Evolutionary conservation across 2,797 vertebrate genomes (phyloP), one percentile per base, ranked within the genome.

Genomic region (Aldrovandia affinis): DNA sequence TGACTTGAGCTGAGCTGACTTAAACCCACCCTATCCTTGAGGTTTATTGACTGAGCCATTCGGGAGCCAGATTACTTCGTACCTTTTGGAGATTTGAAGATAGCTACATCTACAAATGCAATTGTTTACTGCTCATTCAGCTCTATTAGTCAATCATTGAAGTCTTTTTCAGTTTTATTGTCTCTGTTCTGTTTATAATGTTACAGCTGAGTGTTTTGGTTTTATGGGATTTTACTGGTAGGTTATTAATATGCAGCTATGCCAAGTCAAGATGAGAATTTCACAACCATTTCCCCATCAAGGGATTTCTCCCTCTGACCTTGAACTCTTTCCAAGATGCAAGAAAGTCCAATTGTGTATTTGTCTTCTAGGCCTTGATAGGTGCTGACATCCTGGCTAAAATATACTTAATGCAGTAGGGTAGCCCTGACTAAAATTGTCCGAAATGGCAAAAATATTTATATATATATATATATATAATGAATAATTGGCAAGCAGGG

Each of bases 241-340:
- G 78, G 0, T 33, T 54, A 30, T 79, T 54, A 79, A 22, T 8
- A 44, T 47, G 42, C 36, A 22, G 39, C 8, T 77, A 8, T 25
- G 39, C 63, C 15, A 68, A 68, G 12, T 22, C 39, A 73, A 68
- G 65, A 12, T 65, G 63, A 65, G 63, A 65, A 73, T 73, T 36
- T 42, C 36, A 39, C 36, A 33, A 33, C 14, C 28, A 12, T 73
- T 22, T 42, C 61, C 25, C 18, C 8, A 0, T 70, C 68, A 42
- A 20, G 55, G 15, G 18, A 73, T 73, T 63, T 2, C 36, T 70
- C 12, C 10, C 15, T 77, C 20, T 44, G 0, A 30, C 20, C 25
- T 42, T 75, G 33, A 42, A 42, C 6, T 79, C 20, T 79, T 77
- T 77, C 73, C 73, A 79, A 52, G 7, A 28, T 79, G n/a, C 78